Evolutionary conservation across 2,113 vertebrate species (phyloP).

Genomic region (Calyptomena viridis): DNA sequence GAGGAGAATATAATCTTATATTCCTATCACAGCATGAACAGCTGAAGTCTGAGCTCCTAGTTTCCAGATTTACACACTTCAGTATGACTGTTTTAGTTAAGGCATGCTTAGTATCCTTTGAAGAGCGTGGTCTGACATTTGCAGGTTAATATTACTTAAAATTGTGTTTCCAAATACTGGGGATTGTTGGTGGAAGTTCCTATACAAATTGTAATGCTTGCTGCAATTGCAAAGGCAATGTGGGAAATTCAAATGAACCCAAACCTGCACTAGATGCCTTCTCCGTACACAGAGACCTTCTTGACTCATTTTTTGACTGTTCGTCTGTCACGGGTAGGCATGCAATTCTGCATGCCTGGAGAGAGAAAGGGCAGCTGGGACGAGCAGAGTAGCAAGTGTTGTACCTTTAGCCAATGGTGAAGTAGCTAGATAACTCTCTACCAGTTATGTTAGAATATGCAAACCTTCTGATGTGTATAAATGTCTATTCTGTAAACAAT

Average conservation of each 20-base stretch:
- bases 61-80: neutral
- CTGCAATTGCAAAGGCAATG: accelerated
- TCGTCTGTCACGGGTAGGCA: no score
- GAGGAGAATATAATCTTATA: neutral
- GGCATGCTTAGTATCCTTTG: neutral
- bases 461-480: no score
- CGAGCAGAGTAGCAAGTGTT: no score
- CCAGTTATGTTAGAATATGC: no score
- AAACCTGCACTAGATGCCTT: neutral
- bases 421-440: no score
- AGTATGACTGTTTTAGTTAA: neutral
- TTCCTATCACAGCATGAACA: neutral
- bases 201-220: neutral
- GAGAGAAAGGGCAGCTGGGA: no score
- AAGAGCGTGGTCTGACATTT: neutral
- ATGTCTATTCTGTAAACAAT: no score
- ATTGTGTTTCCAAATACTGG: neutral
- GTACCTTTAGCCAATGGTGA: no score
- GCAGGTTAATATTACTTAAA: neutral
- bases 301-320: neutral
- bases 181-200: neutral
- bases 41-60: neutral
- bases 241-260: neutral
- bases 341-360: no score
- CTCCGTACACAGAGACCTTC: neutral